Base-by-base conservation (phyloP, 2,797 vertebrate species). In the Rhodeus uyekii region DNA sequence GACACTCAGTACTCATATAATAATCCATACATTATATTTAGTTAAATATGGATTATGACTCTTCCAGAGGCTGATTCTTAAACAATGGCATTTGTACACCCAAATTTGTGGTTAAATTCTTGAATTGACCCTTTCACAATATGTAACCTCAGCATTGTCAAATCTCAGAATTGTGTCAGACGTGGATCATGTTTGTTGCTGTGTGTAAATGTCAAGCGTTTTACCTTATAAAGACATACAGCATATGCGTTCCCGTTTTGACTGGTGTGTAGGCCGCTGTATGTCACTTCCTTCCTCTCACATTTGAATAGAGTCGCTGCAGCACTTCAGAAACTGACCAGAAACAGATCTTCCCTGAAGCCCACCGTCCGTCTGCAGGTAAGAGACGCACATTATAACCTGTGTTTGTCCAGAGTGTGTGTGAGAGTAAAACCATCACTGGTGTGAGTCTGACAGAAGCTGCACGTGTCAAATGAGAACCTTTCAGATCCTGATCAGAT, bases 171-270 rank as follows among this genome's bases (percentile, higher is more conserved):
- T 61, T 38, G 22, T 13, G 24, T 73, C 12, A 38, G 38, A 38
- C 0, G 7, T 32, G 53, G 16, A 12, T 61, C 65, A 60, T 81
- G 29, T 44, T 44, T 46, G 24, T 74, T 64, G 3, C 61, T 10
- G n/a, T 27, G 1, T 46, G 34, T 0, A 68, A 18, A 55, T 58
- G 55, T 72, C 44, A 53, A 36, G 27, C 27, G 48, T 53, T 85
- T 87, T 85, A 55, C 86, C 86, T 83, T 87, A 87, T 87, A 85
- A 85, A 87, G 86, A 77, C 86, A 87, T 87, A 32, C 10, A n/a
- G 29, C 3, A 24, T 36, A 12, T 46, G 72, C 67, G 84, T 87
- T 87, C 86, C 86, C 84, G 78, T 85, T 85, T 87, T 78, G n/a
- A n/a, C 29, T 27, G 64, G 10, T 2, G 14, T 64, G 73, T 27